Evolutionary conservation across 2,797 vertebrate species (phyloP).

Genomic region (Catharus ustulatus): DNA sequence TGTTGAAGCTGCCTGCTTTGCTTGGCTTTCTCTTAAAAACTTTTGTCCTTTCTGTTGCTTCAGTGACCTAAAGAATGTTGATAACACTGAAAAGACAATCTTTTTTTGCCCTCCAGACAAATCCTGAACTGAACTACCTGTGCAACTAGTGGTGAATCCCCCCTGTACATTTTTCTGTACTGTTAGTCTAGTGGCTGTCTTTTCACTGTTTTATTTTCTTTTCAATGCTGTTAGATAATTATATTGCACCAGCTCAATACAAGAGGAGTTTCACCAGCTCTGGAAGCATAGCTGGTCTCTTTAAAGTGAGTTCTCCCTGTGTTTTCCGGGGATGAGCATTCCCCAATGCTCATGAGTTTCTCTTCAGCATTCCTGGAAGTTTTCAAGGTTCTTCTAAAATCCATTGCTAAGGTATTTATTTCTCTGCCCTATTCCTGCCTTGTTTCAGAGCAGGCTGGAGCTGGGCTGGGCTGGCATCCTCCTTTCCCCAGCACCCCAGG

Average conservation of each 20-base stretch:
- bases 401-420: neutral
- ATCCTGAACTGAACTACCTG: neutral
- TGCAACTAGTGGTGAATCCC: neutral
- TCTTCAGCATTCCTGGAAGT: neutral
- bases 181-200: neutral
- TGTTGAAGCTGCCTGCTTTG: neutral
- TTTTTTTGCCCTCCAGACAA: neutral
- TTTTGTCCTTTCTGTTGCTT: neutral
- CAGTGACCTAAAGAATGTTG: neutral
- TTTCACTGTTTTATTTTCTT: neutral
- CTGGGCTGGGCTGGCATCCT: neutral
- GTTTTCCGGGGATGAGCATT: neutral
- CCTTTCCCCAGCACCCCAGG: neutral
- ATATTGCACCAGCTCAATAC: neutral
- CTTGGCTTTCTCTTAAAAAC: neutral
- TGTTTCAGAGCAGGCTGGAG: neutral
- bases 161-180: neutral
- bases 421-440: neutral
- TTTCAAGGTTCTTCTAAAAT: neutral
- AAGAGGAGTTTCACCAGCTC: neutral
- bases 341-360: neutral
- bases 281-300: neutral
- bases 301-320: neutral
- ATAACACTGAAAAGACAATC: neutral
- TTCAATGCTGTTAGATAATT: neutral